phyloP scores from a whole-genome alignment of 2,797 vertebrate species.

The Cyprinodon diabolis region DNA sequence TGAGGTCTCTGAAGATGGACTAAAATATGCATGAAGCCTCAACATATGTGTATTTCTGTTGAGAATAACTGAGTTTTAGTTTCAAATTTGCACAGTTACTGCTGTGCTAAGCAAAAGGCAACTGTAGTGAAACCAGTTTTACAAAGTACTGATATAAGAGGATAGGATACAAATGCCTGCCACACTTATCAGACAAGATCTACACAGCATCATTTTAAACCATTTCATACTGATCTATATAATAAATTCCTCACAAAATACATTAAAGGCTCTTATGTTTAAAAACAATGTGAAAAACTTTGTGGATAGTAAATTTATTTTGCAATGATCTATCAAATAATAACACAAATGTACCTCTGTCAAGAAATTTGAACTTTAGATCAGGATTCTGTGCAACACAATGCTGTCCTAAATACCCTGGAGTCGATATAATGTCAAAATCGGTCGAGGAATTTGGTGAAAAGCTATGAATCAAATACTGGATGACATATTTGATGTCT shows the following conservation, averaged over 20 bases:
- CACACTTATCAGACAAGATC: background rate
- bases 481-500: conserved; percentile 52
- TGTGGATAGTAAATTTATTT: background rate
- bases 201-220: background rate
- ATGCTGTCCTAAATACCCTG: conserved; percentile 14
- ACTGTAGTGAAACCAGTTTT: background rate
- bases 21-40: background rate
- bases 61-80: too few relatives aligned
- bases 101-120: background rate
- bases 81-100: too few relatives aligned
- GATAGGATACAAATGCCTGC: background rate
- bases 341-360: background rate
- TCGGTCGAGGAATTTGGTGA: conserved; percentile 48
- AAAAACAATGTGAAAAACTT: background rate
- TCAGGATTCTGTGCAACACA: conserved; percentile 26
- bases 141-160: background rate
- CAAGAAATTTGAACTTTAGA: conserved; percentile 8
- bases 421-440: conserved; percentile 41
- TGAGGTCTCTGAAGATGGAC: background rate
- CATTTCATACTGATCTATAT: background rate
- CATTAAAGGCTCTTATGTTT: background rate
- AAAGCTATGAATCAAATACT: conserved; percentile 51
- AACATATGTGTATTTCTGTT: background rate
- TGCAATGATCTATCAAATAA: background rate
- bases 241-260: background rate